These are phyloP conservation scores for Harpalus rufipes DNA, from an alignment of 2,888 invertebrate species.

Conservation along the genomic window DNA sequence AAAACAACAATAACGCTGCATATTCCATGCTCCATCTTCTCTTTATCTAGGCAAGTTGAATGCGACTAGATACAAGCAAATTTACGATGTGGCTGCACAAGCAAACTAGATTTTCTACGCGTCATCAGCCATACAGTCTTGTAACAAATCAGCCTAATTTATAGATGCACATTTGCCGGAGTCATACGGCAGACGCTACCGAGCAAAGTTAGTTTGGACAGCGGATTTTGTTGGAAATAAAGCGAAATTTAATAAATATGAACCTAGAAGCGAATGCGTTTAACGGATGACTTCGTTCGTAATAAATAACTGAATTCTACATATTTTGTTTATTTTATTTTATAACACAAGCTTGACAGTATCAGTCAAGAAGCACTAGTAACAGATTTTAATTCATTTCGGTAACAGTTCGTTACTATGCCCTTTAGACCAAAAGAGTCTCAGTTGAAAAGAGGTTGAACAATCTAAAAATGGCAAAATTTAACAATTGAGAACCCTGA, in stretches of 20 bases:
- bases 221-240: not conserved
- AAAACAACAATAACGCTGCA: constrained; percentile 26
- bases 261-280: not conserved
- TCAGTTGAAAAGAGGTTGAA: no score
- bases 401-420: no score
- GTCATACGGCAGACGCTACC: not conserved
- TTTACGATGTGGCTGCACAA: constrained; percentile 44
- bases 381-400: no score
- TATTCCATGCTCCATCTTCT: not conserved
- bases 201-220: not conserved
- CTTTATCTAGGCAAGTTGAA: constrained; percentile 43
- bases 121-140: constrained; percentile 47
- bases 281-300: not conserved
- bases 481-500: no score
- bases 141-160: constrained; percentile 54
- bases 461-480: no score
- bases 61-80: constrained; percentile 51
- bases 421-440: no score
- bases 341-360: no score
- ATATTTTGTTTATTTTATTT: no score
- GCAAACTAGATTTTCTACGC: constrained; percentile 58
- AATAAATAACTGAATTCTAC: no score
- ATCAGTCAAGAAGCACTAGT: no score
- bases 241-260: not conserved
- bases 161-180: constrained; percentile 50